Conservation (phyloP, 92 coral and sea anemone species). For the Pocillopora meandrina region DNA sequence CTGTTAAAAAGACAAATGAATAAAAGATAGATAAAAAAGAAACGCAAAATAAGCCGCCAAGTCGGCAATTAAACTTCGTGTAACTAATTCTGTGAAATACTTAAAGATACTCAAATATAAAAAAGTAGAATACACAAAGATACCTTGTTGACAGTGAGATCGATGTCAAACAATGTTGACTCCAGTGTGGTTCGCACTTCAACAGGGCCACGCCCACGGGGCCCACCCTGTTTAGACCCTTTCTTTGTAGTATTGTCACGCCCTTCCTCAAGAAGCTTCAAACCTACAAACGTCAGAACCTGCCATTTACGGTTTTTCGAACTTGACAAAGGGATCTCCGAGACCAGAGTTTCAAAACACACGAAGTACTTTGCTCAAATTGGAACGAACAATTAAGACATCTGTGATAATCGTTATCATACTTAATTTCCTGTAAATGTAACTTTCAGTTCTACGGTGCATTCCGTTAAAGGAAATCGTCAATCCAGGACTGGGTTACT, state of each 20-base stretch:
- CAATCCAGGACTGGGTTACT: too few relatives aligned
- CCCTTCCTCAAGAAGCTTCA: constrained; percentile 9
- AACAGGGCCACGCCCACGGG: constrained; percentile 28
- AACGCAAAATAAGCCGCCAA: not conserved
- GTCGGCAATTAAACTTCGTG: not conserved
- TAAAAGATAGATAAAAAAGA: not conserved
- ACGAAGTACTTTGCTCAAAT: too few relatives aligned
- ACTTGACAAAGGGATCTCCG: not conserved
- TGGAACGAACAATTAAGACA: too few relatives aligned
- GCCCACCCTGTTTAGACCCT: constrained; percentile 2
- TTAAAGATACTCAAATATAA: not conserved
- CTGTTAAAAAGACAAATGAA: constrained; percentile 36
- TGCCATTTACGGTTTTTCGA: too few relatives aligned
- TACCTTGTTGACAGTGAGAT: constrained; percentile 70
- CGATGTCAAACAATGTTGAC: constrained; percentile 70
- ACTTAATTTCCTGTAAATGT: too few relatives aligned
- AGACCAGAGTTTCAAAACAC: too few relatives aligned
- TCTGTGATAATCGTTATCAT: too few relatives aligned
- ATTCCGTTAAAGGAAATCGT: too few relatives aligned
- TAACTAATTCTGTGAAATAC: too few relatives aligned
- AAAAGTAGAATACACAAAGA: not conserved
- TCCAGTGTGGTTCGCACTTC: constrained; percentile 50
- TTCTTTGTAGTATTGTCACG: not conserved
- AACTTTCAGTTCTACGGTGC: too few relatives aligned
- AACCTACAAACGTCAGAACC: not conserved